Evolutionary conservation across 2,888 invertebrate species (phyloP), one percentile per base, ranked within the genome.

Genomic region (Salticus scenicus): DNA sequence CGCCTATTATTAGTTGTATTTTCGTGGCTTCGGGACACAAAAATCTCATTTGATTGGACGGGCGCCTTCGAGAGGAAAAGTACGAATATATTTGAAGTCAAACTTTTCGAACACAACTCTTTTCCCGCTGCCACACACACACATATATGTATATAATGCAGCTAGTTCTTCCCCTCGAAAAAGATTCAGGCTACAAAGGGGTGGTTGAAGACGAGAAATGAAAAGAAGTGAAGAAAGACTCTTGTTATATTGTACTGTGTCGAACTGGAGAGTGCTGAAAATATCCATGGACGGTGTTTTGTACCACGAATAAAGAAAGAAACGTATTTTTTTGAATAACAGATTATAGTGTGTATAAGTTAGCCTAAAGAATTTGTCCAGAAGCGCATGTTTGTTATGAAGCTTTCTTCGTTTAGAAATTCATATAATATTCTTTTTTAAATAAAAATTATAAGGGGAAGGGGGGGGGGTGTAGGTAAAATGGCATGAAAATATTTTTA

Each of bases 21-120:
- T 69, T 37, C 57, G 75, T 82, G 75, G 81, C 81, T 82, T 42
- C 57, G 70, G 81, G 81, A 82, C 33, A 82, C 75, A 75, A 70
- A 82, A 75, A 82, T 82, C 75, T 82, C 81, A 82, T 82, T 82
- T 82, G 57, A 82, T 75, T 82, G 75, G 67, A 75, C 75, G 30
- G 67, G n/a, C n/a, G n/a, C n/a, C 31, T 67, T 57, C 69, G 33
- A 64, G 63, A 71, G 30, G 24, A 33, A 30, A 33, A 72, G 80
- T 66, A 57, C 24, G 72, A 72, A 72, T 72, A 57, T 57, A 79
- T 79, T 79, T 79, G 79, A 78, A 78, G 78, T 78, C 42, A 41
- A 78, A 71, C 70, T 78, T 63, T 71, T 71, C 33, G 42, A 7
- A 37, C 37, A 37, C 37, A 37, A 37, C 37, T 37, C 37, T 37